phyloP scores from a whole-genome alignment of 2,888 invertebrate species.

The Epinotia brunnichana region DNA sequence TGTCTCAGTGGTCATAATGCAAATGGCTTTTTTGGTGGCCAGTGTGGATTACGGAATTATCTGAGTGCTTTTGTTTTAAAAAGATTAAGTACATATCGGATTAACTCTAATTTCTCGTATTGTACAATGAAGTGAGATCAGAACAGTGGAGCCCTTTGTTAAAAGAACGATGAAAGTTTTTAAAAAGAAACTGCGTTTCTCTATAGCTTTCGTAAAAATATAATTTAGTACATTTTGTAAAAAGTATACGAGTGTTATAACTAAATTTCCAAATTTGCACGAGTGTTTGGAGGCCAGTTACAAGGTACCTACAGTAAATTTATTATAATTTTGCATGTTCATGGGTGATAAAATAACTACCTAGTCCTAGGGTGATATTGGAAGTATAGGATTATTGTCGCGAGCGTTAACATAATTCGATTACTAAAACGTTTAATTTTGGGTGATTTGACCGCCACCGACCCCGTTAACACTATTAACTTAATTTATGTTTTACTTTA shows the following conservation, averaged over 20 bases:
- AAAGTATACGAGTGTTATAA: conserved; percentile 33
- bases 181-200: conserved; percentile 79
- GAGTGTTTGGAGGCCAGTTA: conserved; percentile 49
- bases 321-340: conserved; percentile 21
- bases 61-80: conserved; percentile 52
- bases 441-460: not conserved
- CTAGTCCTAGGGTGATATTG: not conserved
- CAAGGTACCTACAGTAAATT: conserved; percentile 9
- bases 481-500: conserved; percentile 6
- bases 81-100: conserved; percentile 48
- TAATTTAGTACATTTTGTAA: conserved; percentile 48
- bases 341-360: conserved; percentile 2
- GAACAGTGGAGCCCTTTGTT: conserved; percentile 76
- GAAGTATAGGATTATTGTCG: conserved; percentile 1
- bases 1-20: conserved; percentile 58
- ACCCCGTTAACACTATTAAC: not conserved
- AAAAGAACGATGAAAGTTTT: conserved; percentile 81
- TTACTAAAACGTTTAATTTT: conserved; percentile 5
- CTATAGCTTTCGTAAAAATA: conserved; percentile 65
- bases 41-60: conserved; percentile 52
- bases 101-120: conserved; percentile 37
- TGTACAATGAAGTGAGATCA: conserved; percentile 17
- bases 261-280: conserved; percentile 52
- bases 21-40: conserved; percentile 59
- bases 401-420: conserved; percentile 7